phyloP scores from a whole-genome alignment of 2,113 vertebrate genomes.

The Nyctibius bracteatus region DNA sequence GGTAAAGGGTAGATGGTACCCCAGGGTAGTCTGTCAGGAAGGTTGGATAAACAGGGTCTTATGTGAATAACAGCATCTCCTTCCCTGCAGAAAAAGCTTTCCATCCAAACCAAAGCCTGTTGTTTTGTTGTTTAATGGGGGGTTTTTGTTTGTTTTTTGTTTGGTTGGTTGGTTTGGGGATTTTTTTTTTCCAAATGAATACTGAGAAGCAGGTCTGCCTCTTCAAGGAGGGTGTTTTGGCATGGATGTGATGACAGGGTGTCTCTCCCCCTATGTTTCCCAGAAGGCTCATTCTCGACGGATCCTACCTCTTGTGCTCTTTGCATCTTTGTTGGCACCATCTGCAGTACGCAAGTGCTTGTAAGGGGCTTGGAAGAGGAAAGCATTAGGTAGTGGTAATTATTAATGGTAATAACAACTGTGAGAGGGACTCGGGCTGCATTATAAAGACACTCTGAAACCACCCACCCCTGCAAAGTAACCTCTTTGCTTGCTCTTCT shows the following conservation, averaged over 20 bases:
- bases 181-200: not conserved
- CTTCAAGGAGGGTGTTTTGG: not conserved
- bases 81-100: not conserved
- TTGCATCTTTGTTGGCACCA: not conserved
- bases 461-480: not conserved
- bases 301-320: not conserved
- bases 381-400: not conserved
- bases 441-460: not conserved
- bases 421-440: not conserved
- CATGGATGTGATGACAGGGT: not conserved
- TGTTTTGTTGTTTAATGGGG: not conserved
- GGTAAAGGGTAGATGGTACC: not conserved
- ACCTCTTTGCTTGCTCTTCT: not conserved
- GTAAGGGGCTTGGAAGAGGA: not conserved
- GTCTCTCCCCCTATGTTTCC: not conserved
- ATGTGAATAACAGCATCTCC: not conserved
- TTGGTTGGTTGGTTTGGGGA: not conserved
- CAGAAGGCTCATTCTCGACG: not conserved
- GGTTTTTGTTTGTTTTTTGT: not conserved
- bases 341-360: not conserved
- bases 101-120: not conserved
- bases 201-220: rapidly evolving
- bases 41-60: rapidly evolving
- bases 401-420: not conserved
- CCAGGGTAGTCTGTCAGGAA: not conserved